Percentiles rank a stretch among this genome's conserved stretches.
Evolutionary conservation across 2,113 vertebrate genomes (phyloP).

Genomic region (Azemiops feae): DNA sequence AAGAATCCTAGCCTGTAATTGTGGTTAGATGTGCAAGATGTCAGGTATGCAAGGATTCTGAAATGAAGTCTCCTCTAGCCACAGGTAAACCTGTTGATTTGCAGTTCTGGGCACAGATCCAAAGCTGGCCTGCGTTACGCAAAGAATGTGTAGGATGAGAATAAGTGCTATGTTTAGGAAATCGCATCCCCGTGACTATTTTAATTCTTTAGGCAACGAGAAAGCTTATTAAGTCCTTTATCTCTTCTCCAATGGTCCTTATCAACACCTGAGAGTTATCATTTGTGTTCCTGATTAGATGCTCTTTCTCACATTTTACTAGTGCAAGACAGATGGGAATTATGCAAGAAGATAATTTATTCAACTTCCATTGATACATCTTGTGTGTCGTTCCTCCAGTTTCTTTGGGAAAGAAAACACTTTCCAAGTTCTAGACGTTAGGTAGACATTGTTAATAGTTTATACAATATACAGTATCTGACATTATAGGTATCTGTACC

Average conservation of each 20-base stretch:
- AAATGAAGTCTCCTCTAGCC: not conserved
- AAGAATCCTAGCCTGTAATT: not conserved
- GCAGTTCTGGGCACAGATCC: slow-evolving; percentile 36
- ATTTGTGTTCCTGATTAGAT: not conserved
- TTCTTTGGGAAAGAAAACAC: not conserved
- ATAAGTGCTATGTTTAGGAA: not conserved
- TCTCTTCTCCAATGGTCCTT: slow-evolving; percentile 26
- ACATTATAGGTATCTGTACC: not conserved
- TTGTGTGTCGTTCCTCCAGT: not conserved
- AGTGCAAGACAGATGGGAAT: fast-evolving
- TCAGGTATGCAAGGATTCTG: not conserved
- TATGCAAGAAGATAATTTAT: not conserved
- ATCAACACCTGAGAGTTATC: slow-evolving; percentile 7
- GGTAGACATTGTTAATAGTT: not conserved
- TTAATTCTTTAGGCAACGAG: slow-evolving; percentile 5
- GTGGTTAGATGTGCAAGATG: not conserved
- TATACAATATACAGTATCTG: not conserved
- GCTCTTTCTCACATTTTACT: slow-evolving; percentile 30
- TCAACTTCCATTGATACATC: not conserved
- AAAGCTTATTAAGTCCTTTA: slow-evolving; percentile 17
- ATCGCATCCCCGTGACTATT: slow-evolving; percentile 23
- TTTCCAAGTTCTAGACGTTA: not conserved
- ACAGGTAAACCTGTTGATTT: slow-evolving; percentile 35
- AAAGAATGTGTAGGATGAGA: slow-evolving; percentile 44
- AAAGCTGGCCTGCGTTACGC: slow-evolving; percentile 4